These are phyloP conservation scores for Dysidea cf. avara DNA, from an alignment of 37 sponge, comb jelly and placozoan species.

Conservation along the genomic window DNA sequence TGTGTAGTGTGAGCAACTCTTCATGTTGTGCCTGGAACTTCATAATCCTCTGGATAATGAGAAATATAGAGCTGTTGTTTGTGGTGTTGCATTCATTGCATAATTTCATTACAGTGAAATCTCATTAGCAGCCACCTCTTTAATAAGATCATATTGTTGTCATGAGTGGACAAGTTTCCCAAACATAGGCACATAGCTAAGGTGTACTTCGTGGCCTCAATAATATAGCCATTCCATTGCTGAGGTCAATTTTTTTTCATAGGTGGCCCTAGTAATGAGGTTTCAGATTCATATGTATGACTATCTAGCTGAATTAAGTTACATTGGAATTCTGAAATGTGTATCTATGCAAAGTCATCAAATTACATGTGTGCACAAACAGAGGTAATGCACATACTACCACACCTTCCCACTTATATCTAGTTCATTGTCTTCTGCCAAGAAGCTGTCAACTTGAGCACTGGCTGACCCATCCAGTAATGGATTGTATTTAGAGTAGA, in stretches of 20 bases:
- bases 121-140: not conserved
- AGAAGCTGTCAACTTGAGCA: slow-evolving; percentile 68
- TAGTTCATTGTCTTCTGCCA: slow-evolving; percentile 77
- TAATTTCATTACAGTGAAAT: too few relatives aligned
- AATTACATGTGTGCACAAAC: too few relatives aligned
- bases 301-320: too few relatives aligned
- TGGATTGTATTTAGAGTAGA: slow-evolving; percentile 40
- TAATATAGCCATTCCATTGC: too few relatives aligned
- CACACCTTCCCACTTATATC: slow-evolving; percentile 61
- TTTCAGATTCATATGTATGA: too few relatives aligned
- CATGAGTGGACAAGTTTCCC: slow-evolving; percentile 2
- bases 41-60: slow-evolving; percentile 53
- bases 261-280: too few relatives aligned
- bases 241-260: too few relatives aligned
- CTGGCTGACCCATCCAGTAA: slow-evolving; percentile 79
- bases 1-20: slow-evolving; percentile 60
- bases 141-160: not conserved
- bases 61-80: not conserved
- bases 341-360: too few relatives aligned
- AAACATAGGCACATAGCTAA: too few relatives aligned
- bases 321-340: too few relatives aligned
- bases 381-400: not conserved
- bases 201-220: too few relatives aligned
- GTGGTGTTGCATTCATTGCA: too few relatives aligned
- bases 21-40: slow-evolving; percentile 42